Evolutionary conservation across 2,888 invertebrate species (phyloP).

Genomic region (Chaetogeoica ovagalla): DNA sequence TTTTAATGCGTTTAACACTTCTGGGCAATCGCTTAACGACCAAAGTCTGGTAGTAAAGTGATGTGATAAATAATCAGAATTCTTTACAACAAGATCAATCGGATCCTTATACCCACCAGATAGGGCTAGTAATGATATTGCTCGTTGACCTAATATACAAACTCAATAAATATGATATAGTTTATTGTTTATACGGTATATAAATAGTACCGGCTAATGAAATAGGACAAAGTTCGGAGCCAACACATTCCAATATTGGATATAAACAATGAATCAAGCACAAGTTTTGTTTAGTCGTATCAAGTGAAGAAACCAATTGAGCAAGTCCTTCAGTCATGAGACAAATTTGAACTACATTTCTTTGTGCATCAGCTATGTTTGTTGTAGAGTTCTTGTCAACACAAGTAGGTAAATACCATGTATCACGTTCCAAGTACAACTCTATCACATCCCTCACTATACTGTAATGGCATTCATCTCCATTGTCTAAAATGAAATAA

Average conservation of each 20-base stretch:
- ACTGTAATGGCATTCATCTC: conserved; percentile 12
- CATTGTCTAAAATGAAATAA: conserved; percentile 21
- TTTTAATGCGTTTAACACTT: conserved; percentile 72
- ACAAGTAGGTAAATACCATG: conserved; percentile 55
- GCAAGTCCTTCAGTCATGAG: conserved; percentile 73
- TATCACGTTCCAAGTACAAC: conserved; percentile 26
- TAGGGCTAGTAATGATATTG: conserved; percentile 61
- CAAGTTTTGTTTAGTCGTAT: conserved; percentile 63
- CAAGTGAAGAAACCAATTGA: conserved; percentile 65
- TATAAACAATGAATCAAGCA: conserved; percentile 71
- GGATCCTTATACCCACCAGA: conserved; percentile 65
- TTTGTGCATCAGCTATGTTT: conserved; percentile 62
- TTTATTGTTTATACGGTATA: too few species aligned
- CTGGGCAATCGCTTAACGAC: conserved; percentile 65
- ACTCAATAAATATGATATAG: not conserved
- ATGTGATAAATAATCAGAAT: conserved; percentile 75
- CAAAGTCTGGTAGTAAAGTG: conserved; percentile 70
- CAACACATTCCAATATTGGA: conserved; percentile 70
- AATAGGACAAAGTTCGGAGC: conserved; percentile 48
- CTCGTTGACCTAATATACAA: conserved; percentile 54
- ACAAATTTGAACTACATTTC: conserved; percentile 70
- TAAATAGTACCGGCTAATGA: conserved; percentile 42
- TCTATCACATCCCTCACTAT: conserved; percentile 41
- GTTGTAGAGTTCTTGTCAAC: conserved; percentile 53
- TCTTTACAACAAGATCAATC: conserved; percentile 67